phyloP scores from a whole-genome alignment of 2,888 invertebrate species.

The Schrankia costaestrigalis region DNA sequence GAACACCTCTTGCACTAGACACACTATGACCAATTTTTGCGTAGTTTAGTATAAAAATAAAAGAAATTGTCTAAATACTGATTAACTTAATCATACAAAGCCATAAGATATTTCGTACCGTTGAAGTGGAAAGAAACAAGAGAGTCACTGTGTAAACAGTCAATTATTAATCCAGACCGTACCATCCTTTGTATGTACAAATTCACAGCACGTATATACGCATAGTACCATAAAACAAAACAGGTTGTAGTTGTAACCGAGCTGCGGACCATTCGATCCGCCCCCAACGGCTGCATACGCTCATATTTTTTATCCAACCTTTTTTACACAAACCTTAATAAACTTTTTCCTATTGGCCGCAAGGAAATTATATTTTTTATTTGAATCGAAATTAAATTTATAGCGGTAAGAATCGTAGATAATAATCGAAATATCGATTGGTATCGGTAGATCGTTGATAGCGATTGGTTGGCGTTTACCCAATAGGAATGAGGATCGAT shows the following conservation, averaged over 20 bases:
- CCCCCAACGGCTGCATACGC: conserved; percentile 60
- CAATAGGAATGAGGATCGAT: conserved; percentile 52
- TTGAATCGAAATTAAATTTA: conserved; percentile 67
- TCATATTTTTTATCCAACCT: conserved; percentile 48
- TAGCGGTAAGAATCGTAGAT: conserved; percentile 64
- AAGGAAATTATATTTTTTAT: conserved; percentile 67
- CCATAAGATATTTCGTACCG: too few relatives aligned
- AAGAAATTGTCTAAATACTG: too few relatives aligned
- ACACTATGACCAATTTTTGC: too few relatives aligned
- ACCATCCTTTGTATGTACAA: conserved; percentile 14
- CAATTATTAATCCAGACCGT: conserved; percentile 12
- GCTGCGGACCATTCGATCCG: conserved; percentile 59
- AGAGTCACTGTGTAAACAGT: too few relatives aligned
- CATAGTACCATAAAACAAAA: conserved; percentile 54
- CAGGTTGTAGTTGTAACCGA: conserved; percentile 57
- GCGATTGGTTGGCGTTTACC: conserved; percentile 38
- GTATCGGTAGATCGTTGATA: conserved; percentile 32
- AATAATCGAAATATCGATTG: conserved; percentile 51
- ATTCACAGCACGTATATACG: conserved; percentile 15
- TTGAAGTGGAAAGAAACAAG: too few relatives aligned
- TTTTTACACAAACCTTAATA: conserved; percentile 60
- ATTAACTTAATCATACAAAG: too few relatives aligned
- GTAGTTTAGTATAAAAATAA: too few relatives aligned
- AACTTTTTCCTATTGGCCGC: conserved; percentile 77
- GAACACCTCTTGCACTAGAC: too few relatives aligned